phyloP scores from a whole-genome alignment of 2,797 vertebrate genomes.

The Denticeps clupeoides region DNA sequence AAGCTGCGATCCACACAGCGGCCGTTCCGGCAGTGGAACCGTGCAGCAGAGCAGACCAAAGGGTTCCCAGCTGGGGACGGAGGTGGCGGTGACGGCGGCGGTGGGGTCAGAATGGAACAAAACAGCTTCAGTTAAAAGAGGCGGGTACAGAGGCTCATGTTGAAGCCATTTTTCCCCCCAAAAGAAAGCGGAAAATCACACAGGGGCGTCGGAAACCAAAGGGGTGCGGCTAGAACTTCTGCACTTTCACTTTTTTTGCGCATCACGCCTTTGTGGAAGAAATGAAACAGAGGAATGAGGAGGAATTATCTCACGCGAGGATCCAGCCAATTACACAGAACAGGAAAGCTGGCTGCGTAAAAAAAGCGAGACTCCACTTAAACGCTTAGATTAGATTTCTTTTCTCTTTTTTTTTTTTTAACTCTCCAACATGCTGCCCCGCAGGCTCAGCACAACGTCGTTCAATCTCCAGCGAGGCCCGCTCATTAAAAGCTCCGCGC shows the following conservation, averaged over 20 bases:
- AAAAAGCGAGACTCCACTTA: conserved; percentile 41
- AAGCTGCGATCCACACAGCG: conserved; percentile 95
- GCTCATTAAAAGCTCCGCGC: conserved; percentile 22
- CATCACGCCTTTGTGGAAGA: conserved; percentile 3
- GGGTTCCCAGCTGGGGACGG: conserved; percentile 73
- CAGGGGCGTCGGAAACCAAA: too few species aligned
- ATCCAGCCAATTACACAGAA: conserved; percentile 47
- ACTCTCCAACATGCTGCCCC: conserved; percentile 29
- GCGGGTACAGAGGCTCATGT: too few species aligned
- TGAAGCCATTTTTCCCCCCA: too few species aligned
- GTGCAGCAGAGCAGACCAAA: conserved; percentile 79
- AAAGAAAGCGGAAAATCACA: too few species aligned
- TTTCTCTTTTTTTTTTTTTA: too few species aligned
- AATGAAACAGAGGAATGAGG: conserved; percentile 24
- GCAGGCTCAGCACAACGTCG: conserved; percentile 35
- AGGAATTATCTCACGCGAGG: conserved; percentile 44
- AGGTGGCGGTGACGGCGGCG: conserved; percentile 9
- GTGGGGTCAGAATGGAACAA: neutral
- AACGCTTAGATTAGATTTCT: conserved; percentile 53
- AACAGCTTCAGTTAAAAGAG: conserved; percentile 5
- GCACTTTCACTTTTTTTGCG: neutral
- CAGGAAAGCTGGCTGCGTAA: conserved; percentile 31
- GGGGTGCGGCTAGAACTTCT: neutral
- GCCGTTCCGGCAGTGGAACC: conserved; percentile 90
- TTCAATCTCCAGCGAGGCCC: conserved; percentile 37